Evolutionary conservation across 2,888 invertebrate species (phyloP).

Genomic region (Troides helena): DNA sequence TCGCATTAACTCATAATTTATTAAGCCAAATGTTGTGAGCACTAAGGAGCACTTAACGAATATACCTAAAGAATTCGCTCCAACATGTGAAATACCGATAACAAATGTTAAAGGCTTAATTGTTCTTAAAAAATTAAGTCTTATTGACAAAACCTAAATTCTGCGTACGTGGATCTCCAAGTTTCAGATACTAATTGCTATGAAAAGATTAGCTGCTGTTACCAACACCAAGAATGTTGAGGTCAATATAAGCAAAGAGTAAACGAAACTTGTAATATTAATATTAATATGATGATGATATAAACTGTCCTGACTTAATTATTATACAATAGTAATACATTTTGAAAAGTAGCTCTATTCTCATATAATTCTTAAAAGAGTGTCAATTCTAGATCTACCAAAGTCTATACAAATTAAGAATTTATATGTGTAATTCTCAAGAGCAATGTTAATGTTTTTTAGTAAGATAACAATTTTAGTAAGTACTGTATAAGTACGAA

Average conservation of each 20-base stretch:
- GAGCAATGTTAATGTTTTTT: no score
- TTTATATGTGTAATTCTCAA: background rate
- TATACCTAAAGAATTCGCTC: conserved; percentile 11
- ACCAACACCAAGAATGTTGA: conserved; percentile 2
- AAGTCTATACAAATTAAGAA: background rate
- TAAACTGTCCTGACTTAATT: background rate
- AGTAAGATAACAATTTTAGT: no score
- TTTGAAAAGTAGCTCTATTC: background rate
- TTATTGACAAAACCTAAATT: conserved; percentile 9
- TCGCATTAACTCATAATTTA: conserved; percentile 9
- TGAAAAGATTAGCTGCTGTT: conserved; percentile 1
- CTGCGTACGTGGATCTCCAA: conserved; percentile 7
- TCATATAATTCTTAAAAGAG: background rate
- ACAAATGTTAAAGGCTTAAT: background rate
- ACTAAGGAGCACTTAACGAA: conserved; percentile 12
- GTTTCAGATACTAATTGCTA: conserved; percentile 3
- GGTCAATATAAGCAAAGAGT: conserved; percentile 3
- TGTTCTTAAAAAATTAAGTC: conserved; percentile 13
- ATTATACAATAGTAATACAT: background rate
- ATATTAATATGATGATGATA: background rate
- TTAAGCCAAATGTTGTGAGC: conserved; percentile 4
- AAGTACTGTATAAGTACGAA: no score
- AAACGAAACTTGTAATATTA: background rate
- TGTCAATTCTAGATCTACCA: background rate
- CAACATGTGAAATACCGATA: conserved; percentile 12